phyloP scores from a whole-genome alignment of 2,888 invertebrate genomes.

The Congeria kusceri region DNA sequence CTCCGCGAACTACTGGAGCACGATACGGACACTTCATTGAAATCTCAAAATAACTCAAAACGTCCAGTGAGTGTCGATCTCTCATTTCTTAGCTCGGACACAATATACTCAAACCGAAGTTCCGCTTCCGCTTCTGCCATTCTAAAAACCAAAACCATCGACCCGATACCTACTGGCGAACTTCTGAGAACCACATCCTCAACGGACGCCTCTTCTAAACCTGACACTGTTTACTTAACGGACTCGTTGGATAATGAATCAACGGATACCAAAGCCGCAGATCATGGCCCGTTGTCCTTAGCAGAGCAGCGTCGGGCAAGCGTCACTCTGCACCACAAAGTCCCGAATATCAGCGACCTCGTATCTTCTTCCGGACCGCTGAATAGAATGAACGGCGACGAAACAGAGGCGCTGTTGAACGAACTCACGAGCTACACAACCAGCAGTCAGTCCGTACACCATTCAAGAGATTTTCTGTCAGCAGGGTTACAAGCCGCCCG shows the following conservation, averaged over 20 bases:
- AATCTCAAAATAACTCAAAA: slow-evolving; percentile 19
- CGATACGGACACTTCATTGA: slow-evolving; percentile 15
- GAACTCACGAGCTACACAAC: neutral
- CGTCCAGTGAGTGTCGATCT: slow-evolving; percentile 28
- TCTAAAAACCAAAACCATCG: slow-evolving; percentile 35
- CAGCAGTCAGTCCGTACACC: neutral
- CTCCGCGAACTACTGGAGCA: slow-evolving; percentile 32
- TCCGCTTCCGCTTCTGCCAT: slow-evolving; percentile 29
- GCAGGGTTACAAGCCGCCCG: neutral
- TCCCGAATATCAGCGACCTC: neutral
- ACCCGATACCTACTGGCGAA: slow-evolving; percentile 24
- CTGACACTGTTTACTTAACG: neutral
- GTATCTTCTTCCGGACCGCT: neutral
- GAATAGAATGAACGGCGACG: neutral
- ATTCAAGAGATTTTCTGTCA: neutral
- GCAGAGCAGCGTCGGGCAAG: slow-evolving; percentile 35
- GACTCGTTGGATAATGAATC: neutral
- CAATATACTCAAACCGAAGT: slow-evolving; percentile 20
- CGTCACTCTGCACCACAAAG: slow-evolving; percentile 39
- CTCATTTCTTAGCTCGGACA: slow-evolving; percentile 29
- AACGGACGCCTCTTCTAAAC: no score
- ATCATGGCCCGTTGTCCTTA: slow-evolving; percentile 18
- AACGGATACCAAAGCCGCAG: neutral
- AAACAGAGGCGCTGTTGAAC: neutral
- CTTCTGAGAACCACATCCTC: neutral